These are phyloP conservation scores for Microcebus murinus DNA, from an alignment of 2,113 vertebrate genomes.

Conservation along the genomic window DNA sequence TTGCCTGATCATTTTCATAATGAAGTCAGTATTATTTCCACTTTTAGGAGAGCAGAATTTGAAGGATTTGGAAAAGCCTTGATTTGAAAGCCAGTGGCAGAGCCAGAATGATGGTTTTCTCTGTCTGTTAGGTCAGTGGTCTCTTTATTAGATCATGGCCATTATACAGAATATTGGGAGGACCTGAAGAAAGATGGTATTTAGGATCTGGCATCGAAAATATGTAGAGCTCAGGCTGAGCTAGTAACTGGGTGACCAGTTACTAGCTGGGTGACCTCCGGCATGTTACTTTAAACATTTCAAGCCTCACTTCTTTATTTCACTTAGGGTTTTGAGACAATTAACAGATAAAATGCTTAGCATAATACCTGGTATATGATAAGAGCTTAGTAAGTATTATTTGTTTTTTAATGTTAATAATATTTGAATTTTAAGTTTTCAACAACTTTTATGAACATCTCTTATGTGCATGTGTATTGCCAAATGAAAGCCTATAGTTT, in stretches of 20 bases:
- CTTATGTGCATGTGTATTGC: background rate
- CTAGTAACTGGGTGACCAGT: background rate
- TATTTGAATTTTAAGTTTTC: slow-evolving; percentile 47
- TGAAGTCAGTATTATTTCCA: background rate
- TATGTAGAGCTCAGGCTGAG: background rate
- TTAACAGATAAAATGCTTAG: background rate
- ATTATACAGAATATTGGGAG: background rate
- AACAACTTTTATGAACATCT: background rate
- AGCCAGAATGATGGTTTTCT: background rate
- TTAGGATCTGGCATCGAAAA: background rate
- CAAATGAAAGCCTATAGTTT: background rate
- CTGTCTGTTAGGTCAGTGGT: background rate
- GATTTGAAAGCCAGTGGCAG: background rate
- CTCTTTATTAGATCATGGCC: background rate
- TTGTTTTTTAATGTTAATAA: background rate
- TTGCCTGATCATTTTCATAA: background rate
- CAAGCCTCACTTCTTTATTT: background rate
- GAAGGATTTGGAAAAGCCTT: background rate
- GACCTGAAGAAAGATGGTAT: background rate
- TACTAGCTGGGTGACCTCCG: background rate
- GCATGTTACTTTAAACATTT: background rate
- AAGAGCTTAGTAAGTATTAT: background rate
- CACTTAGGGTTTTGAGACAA: background rate
- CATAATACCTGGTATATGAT: background rate
- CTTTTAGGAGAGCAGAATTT: background rate